Base-by-base conservation (phyloP, 2,797 vertebrate genomes). In the Spondyliosoma cantharus region DNA sequence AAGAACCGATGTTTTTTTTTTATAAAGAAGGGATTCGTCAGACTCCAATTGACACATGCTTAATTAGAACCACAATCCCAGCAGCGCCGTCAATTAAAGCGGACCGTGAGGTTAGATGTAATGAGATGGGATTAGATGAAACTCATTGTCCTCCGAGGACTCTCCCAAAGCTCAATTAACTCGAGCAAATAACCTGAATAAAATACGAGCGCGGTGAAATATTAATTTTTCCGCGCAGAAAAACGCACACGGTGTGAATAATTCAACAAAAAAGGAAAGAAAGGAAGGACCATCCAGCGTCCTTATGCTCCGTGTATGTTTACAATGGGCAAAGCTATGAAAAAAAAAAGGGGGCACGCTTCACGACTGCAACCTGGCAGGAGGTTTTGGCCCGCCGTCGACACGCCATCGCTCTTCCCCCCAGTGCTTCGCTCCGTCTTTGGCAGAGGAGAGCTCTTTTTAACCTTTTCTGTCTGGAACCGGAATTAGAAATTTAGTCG, bases 161-260 rank as follows among this genome's bases (percentile, higher is more conserved):
- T 79, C 76, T 59, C 63, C 77, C 56, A 57, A 58, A 70, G 79
- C 80, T 85, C 88, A 91, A 86, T 92, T 92, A 90, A 90, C 88
- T 85, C 67, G 32, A 0, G 81, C 87, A 90, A 87, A 92, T 91
- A 92, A 85, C 83, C 78, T 84, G 82, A 86, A 87, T 92, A 83
- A 84, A 86, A 83, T 29, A 86, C 69, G 25, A 81, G 67, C 58
- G 27, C 45, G 20, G 56, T 82, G 76, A 77, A 87, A 82, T 89
- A 87, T 90, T 89, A 16, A 87, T 90, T 37, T 81, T 71, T 46
- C 71, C 14, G 76, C 78, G 24, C 15, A 3, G 50, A 69, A 73
- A 82, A 73, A 82, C 22, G n/a, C 73, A 85, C 66, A 65, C 74
- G 2, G 3, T 15, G 80, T 91, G 57, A 88, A 91, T 89, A 77